A percentile compares a stretch with the other conserved stretches of the same genome.
Evolutionary conservation across 2,797 vertebrate genomes (phyloP).

Genomic region (Anguilla pacifica): DNA sequence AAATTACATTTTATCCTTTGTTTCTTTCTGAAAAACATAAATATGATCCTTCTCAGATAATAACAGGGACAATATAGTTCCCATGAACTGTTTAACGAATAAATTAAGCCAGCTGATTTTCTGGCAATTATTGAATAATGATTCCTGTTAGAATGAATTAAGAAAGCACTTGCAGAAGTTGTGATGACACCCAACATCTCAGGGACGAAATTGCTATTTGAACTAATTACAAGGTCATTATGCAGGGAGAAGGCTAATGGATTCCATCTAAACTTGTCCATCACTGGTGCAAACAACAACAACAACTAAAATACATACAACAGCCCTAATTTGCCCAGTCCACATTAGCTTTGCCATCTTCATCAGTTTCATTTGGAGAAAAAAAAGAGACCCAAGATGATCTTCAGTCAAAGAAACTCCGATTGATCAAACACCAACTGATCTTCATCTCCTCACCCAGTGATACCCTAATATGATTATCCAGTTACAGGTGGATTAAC

Average conservation of each 20-base stretch:
- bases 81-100: neutral
- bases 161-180: slow-evolving; percentile 38
- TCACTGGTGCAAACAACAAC: slow-evolving; percentile 44
- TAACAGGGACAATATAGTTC: neutral
- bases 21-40: neutral
- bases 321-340: slow-evolving; percentile 6
- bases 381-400: slow-evolving; percentile 46
- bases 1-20: neutral
- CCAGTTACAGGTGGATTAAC: slow-evolving; percentile 27
- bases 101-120: slow-evolving; percentile 28
- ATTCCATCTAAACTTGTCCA: slow-evolving; percentile 60
- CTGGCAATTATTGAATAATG: slow-evolving; percentile 58
- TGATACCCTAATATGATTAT: slow-evolving; percentile 69
- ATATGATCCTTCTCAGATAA: neutral
- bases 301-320: neutral
- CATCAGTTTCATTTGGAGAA: slow-evolving; percentile 71
- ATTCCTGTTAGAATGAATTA: slow-evolving; percentile 60
- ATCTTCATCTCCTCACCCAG: neutral
- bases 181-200: slow-evolving; percentile 45
- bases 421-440: slow-evolving; percentile 69
- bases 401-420: slow-evolving; percentile 53
- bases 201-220: slow-evolving; percentile 53
- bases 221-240: slow-evolving; percentile 72
- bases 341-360: slow-evolving; percentile 57
- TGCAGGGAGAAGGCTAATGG: slow-evolving; percentile 57